Evolutionary conservation across 2,797 vertebrate genomes (phyloP), one percentile per base, ranked within the genome.

Genomic region (Cheirogaleus major): DNA sequence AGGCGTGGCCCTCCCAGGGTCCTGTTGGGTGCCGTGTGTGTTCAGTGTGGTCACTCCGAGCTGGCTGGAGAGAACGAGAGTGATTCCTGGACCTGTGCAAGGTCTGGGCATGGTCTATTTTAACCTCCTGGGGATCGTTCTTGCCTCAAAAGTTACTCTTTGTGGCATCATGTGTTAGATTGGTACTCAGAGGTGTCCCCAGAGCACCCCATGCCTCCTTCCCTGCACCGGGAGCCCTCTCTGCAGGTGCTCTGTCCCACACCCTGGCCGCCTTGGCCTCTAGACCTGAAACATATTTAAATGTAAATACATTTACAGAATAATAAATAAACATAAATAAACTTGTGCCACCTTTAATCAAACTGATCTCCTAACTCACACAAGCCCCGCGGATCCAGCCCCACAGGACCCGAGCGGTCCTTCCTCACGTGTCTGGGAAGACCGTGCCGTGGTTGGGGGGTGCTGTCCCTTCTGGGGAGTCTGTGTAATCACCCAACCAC

Each of bases 241-340:
- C 45, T 73, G 23, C 4, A 9, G 72, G 72, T 48, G 45, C 15
- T 45, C 41, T 73, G 41, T 43, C 41, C 70, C 72, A 48, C 32
- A n/a, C 18, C 17, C 72, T 48, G 25, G 72, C 72, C 2, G 27
- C 43, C 27, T 48, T 48, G 4, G 15, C 27, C 27, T 75, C 67
- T 35, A 55, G n/a, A 35, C 30, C 23, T 63, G 86, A 41, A 1
- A 20, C 61, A 67, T 72, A 48, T 14, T 88, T 86, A 82, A 48
- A 43, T 55, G 96, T 95, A 94, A 96, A 95, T 91, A 94, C 9
- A 7, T 45, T 22, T 55, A 55, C 22, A 55, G 18, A 55, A 22
- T 55, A 55, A 55, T 55, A 55, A 55, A 55, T 55, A 55, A 55
- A 22, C 7, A 52, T 6, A 52, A 52, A 52, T 52, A 52, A 55